Percentiles rank a stretch among this genome's conserved stretches.
Conservation (phyloP, 1,140 invertebrate species). For the Drosophila seguyi region DNA sequence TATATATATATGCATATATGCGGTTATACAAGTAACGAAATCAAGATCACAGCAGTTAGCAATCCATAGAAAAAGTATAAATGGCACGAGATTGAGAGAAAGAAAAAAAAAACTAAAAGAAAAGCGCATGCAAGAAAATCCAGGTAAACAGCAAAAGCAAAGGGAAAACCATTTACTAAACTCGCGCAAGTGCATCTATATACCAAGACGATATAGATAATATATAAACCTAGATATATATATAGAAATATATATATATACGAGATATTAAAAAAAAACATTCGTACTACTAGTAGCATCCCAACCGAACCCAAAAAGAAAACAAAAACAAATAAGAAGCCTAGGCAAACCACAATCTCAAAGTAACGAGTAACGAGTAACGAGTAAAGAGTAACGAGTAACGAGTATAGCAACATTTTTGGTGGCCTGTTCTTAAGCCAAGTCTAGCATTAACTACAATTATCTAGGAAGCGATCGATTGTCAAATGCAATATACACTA, state of each 20-base stretch:
- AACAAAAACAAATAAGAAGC: constrained; percentile 11
- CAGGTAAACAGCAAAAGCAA: constrained; percentile 1
- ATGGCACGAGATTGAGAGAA: background rate
- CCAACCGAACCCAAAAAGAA: constrained; percentile 4
- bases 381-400: background rate
- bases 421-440: constrained; percentile 53
- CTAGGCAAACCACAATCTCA: constrained; percentile 16
- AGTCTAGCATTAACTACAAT: constrained; percentile 45
- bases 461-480: constrained; percentile 35
- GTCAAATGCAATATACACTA: constrained; percentile 49
- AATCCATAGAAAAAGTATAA: constrained; percentile 33
- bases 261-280: constrained; percentile 36
- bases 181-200: constrained; percentile 57
- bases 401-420: constrained; percentile 38
- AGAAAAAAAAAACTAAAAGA: background rate
- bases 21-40: constrained; percentile 36
- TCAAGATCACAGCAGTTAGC: constrained; percentile 35
- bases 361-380: constrained; percentile 4
- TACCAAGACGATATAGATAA: constrained; percentile 45
- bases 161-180: constrained; percentile 39
- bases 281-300: constrained; percentile 45
- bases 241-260: constrained; percentile 17
- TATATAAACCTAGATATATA: constrained; percentile 43
- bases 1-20: constrained; percentile 22
- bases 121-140: constrained; percentile 4